These are phyloP conservation scores for Apistogramma diplotaenia DNA, from an alignment of 2,113 vertebrate genomes.

Conservation along the genomic window DNA sequence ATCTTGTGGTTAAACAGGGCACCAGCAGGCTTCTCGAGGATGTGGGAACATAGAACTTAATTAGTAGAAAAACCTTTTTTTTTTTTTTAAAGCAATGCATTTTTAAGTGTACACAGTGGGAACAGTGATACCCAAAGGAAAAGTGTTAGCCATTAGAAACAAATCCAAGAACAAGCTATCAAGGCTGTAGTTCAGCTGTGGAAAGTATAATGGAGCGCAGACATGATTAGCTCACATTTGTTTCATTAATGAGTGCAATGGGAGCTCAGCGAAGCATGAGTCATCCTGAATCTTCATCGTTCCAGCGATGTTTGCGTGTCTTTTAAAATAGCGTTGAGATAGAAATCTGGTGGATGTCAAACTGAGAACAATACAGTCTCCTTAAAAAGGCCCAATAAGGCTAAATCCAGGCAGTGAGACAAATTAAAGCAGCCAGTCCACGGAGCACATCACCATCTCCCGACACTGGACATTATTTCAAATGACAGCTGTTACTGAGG, in stretches of 20 bases:
- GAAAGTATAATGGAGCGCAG: slow-evolving; percentile 30
- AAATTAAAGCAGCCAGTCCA: slow-evolving; percentile 13
- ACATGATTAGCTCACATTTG: slow-evolving; percentile 12
- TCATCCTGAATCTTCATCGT: slow-evolving; percentile 12
- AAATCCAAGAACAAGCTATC: background rate
- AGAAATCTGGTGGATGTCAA: slow-evolving; percentile 35
- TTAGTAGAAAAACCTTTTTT: background rate
- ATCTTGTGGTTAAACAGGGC: slow-evolving; percentile 57
- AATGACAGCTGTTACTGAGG: slow-evolving; percentile 6
- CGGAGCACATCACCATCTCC: slow-evolving; percentile 5
- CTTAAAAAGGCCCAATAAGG: slow-evolving; percentile 26
- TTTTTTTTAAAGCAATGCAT: background rate
- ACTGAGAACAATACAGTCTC: background rate
- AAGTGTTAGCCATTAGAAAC: background rate
- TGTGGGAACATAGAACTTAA: background rate
- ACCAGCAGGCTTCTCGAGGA: background rate
- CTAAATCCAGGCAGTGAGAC: slow-evolving; percentile 29
- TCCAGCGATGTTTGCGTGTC: slow-evolving; percentile 23
- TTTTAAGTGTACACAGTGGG: background rate
- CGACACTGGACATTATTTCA: slow-evolving; percentile 36
- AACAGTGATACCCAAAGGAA: background rate
- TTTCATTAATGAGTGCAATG: background rate
- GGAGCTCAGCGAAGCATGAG: background rate
- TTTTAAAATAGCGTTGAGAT: slow-evolving; percentile 9
- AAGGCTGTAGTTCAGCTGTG: background rate